phyloP scores from a whole-genome alignment of 2,113 vertebrate species.

The Raja brachyura region DNA sequence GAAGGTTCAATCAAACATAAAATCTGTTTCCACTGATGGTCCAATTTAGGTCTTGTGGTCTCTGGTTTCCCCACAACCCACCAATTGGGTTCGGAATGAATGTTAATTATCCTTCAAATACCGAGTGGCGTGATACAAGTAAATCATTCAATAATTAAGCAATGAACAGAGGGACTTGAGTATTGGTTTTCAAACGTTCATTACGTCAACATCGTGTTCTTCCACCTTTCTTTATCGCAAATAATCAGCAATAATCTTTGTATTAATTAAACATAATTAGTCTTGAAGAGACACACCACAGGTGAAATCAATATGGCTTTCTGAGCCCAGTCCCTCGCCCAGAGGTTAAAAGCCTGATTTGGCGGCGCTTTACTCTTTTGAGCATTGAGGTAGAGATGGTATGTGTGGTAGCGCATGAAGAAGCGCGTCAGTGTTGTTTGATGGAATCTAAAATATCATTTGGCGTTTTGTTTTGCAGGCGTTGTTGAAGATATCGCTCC shows the following conservation, averaged over 20 bases:
- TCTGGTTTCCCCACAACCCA: too few relatives aligned
- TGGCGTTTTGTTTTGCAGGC: neutral
- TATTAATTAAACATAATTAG: neutral
- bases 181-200: neutral
- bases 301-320: neutral
- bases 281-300: neutral
- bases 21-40: neutral
- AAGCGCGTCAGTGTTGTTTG: too few relatives aligned
- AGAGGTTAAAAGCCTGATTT: neutral
- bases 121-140: neutral
- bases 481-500: neutral
- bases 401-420: neutral
- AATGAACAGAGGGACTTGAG: neutral
- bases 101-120: neutral
- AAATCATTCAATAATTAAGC: neutral
- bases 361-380: fast-evolving
- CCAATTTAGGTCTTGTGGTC: too few relatives aligned
- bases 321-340: neutral
- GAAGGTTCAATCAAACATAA: neutral
- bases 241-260: neutral
- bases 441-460: too few relatives aligned
- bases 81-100: neutral
- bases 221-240: neutral
- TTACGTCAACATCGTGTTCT: neutral
- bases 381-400: too few relatives aligned